phyloP scores from a whole-genome alignment of 2,888 invertebrate genomes.

The Phengaris alcon region DNA sequence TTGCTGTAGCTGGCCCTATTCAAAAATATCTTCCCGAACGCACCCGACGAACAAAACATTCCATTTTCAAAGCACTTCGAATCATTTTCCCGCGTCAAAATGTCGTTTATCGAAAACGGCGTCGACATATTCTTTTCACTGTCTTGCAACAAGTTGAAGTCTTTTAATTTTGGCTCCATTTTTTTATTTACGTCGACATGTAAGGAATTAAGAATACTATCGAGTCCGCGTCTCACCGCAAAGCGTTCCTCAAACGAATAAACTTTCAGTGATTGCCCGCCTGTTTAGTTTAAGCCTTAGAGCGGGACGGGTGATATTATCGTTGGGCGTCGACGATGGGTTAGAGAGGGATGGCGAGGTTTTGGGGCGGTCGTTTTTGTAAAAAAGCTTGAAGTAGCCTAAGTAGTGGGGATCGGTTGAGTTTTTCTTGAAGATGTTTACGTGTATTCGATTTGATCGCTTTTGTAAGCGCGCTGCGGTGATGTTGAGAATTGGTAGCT shows the following conservation, averaged over 20 bases:
- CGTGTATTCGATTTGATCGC: constrained; percentile 76
- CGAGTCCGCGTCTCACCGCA: constrained; percentile 62
- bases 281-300: constrained; percentile 69
- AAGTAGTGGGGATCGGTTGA: constrained; percentile 77
- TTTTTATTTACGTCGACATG: constrained; percentile 52
- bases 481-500: constrained; percentile 50
- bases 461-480: constrained; percentile 54
- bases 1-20: constrained; percentile 52
- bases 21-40: constrained; percentile 66
- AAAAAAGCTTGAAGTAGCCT: constrained; percentile 74
- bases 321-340: constrained; percentile 26
- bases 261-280: constrained; percentile 75
- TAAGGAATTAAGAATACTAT: constrained; percentile 53
- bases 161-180: constrained; percentile 72
- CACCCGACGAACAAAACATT: constrained; percentile 58
- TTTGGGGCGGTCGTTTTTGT: constrained; percentile 66
- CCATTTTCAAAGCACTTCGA: constrained; percentile 68
- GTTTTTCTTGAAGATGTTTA: constrained; percentile 79
- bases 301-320: constrained; percentile 52
- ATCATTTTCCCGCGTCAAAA: constrained; percentile 80
- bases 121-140: constrained; percentile 77
- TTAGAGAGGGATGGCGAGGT: constrained; percentile 51
- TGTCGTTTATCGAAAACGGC: constrained; percentile 87
- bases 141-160: constrained; percentile 61
- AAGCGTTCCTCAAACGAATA: constrained; percentile 77